Percentiles rank a stretch among this genome's conserved stretches.
These are phyloP conservation scores for Archocentrus centrarchus DNA, from an alignment of 2,113 vertebrate species.

Conservation along the genomic window DNA sequence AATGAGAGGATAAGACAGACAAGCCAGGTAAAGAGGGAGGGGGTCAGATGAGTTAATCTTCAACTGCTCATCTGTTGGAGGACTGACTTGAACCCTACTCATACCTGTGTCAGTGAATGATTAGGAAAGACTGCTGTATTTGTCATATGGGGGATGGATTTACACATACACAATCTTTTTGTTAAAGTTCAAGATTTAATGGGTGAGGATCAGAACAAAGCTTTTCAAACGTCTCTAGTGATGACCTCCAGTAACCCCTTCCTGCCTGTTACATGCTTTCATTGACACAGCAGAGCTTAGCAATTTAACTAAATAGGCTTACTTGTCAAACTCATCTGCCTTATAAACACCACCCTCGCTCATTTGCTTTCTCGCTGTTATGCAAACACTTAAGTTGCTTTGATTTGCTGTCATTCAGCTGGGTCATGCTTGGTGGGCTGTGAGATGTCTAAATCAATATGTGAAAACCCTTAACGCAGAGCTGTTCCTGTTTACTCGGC, in stretches of 20 bases:
- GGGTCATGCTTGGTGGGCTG: not conserved
- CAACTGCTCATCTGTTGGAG: slow-evolving; percentile 3
- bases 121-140: not conserved
- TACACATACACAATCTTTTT: not conserved
- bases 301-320: slow-evolving; percentile 76
- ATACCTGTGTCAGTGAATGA: not conserved
- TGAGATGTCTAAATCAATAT: not conserved
- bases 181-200: not conserved
- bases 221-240: slow-evolving; percentile 45
- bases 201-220: not conserved
- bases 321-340: slow-evolving; percentile 67
- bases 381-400: slow-evolving; percentile 50
- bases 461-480: not conserved
- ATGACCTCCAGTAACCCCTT: slow-evolving; percentile 52
- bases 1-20: slow-evolving; percentile 67
- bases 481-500: not conserved
- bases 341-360: slow-evolving; percentile 39
- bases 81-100: not conserved
- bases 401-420: slow-evolving; percentile 17
- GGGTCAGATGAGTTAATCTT: slow-evolving; percentile 43
- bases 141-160: not conserved
- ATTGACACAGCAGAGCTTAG: slow-evolving; percentile 67
- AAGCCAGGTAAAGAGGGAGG: slow-evolving; percentile 59
- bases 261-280: slow-evolving; percentile 52
- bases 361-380: slow-evolving; percentile 41